Evolutionary conservation across 2,797 vertebrate genomes (phyloP).

Genomic region (Acanthopagrus latus): DNA sequence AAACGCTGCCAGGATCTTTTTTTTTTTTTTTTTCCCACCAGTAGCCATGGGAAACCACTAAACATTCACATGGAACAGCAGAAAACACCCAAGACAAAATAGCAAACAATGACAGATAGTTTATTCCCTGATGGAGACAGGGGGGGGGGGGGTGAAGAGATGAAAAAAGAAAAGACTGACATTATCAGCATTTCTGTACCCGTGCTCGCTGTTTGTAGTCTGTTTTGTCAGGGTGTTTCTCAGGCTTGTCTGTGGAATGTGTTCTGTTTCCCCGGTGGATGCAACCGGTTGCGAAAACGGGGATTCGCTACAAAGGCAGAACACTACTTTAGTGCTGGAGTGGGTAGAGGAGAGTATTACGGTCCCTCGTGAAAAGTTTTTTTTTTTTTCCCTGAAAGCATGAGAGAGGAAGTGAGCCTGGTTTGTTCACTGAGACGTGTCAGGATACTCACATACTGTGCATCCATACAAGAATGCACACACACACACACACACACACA

Average conservation of each 20-base stretch:
- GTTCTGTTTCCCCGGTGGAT: slow-evolving; percentile 63
- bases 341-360: slow-evolving; percentile 49
- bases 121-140: slow-evolving; percentile 24
- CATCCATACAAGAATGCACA: slow-evolving; percentile 21
- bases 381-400: slow-evolving; percentile 63
- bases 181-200: slow-evolving; percentile 68
- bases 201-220: slow-evolving; percentile 62
- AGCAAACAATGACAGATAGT: slow-evolving; percentile 69
- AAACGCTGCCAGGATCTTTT: slow-evolving; percentile 33
- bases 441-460: slow-evolving; percentile 34
- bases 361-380: slow-evolving; percentile 59
- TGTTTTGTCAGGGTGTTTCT: slow-evolving; percentile 71
- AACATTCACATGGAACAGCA: slow-evolving; percentile 53
- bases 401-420: slow-evolving; percentile 39
- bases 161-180: slow-evolving; percentile 26
- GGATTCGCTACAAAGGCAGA: slow-evolving; percentile 65
- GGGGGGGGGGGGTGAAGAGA: slow-evolving; percentile 8
- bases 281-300: slow-evolving; percentile 58
- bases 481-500: slow-evolving; percentile 14
- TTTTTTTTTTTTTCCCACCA: slow-evolving; percentile 40
- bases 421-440: slow-evolving; percentile 48
- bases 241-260: slow-evolving; percentile 63
- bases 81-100: slow-evolving; percentile 56
- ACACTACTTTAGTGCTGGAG: slow-evolving; percentile 56
- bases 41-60: slow-evolving; percentile 53